phyloP scores from a whole-genome alignment of 2,797 vertebrate species.

The Gephyroberyx darwinii region DNA sequence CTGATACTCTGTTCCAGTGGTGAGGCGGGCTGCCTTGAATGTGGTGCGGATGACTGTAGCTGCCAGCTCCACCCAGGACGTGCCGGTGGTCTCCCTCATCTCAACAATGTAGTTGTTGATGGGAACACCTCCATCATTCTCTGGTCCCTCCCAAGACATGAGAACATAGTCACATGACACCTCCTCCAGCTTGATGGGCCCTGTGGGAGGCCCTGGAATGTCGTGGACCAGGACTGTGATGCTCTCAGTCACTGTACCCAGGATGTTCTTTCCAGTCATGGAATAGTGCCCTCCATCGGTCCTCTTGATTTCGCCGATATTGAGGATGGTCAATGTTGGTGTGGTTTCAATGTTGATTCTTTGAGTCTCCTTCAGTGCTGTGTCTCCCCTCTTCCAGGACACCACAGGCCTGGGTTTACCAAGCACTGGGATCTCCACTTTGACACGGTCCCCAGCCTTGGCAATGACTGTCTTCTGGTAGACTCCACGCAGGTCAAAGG shows the following conservation, averaged over 20 bases:
- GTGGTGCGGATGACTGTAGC: conserved; percentile 97
- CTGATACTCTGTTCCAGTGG: conserved; percentile 92
- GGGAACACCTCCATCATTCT: conserved; percentile 96
- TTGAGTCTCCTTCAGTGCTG: conserved; percentile 91
- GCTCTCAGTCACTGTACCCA: conserved; percentile 91
- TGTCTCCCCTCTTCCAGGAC: conserved; percentile 94
- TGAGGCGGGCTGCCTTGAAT: conserved; percentile 93
- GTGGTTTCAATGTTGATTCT: conserved; percentile 95
- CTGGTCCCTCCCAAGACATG: conserved; percentile 95
- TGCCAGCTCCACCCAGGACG: conserved; percentile 93
- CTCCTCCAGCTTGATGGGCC: conserved; percentile 96
- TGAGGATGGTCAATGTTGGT: conserved; percentile 92
- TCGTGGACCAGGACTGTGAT: conserved; percentile 95
- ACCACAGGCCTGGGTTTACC: conserved; percentile 94
- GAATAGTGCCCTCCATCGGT: conserved; percentile 92
- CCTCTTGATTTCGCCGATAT: conserved; percentile 90
- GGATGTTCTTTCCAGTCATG: conserved; percentile 92
- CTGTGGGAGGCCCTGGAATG: conserved; percentile 94
- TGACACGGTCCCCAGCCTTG: conserved; percentile 95
- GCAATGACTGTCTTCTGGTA: conserved; percentile 94
- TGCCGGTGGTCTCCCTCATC: conserved; percentile 96
- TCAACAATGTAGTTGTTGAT: conserved; percentile 98
- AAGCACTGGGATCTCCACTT: conserved; percentile 96
- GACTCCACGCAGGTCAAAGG: conserved; percentile 92
- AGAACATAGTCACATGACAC: conserved; percentile 94